Percentiles rank a stretch among this genome's conserved stretches.
Evolutionary conservation across 2,113 vertebrate species (phyloP).

Genomic region (Nematolebias whitei): DNA sequence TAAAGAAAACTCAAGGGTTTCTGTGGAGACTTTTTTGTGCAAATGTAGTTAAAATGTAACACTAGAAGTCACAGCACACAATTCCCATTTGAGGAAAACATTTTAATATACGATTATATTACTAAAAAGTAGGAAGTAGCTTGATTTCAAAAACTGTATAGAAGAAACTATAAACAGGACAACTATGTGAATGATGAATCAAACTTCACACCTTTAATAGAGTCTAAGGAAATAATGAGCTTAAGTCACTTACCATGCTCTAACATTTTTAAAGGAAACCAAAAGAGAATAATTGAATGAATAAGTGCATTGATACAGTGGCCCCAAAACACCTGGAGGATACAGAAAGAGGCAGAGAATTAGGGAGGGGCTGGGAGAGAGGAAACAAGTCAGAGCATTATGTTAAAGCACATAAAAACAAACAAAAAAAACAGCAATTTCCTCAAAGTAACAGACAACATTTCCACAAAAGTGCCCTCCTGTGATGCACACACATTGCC

Average conservation of each 20-base stretch:
- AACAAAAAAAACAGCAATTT: constrained; percentile 47
- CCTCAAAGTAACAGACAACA: constrained; percentile 62
- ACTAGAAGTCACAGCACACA: too few relatives aligned
- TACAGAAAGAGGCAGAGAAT: not conserved
- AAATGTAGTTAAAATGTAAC: too few relatives aligned
- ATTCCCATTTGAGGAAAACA: too few relatives aligned
- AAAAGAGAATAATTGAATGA: constrained; percentile 99
- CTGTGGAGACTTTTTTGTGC: too few relatives aligned
- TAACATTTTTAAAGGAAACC: constrained; percentile 96
- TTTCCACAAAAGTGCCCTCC: constrained; percentile 45
- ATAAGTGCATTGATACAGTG: constrained; percentile 99
- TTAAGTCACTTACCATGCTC: constrained; percentile 88
- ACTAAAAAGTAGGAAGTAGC: too few relatives aligned
- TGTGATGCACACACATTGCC: constrained; percentile 45
- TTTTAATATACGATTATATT: too few relatives aligned
- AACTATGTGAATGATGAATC: too few relatives aligned
- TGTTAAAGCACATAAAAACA: constrained; percentile 62
- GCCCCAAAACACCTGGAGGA: constrained; percentile 96
- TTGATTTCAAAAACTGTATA: too few relatives aligned
- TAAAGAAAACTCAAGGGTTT: too few relatives aligned
- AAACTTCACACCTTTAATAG: too few relatives aligned
- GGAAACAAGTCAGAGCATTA: constrained; percentile 53
- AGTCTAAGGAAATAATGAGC: not conserved
- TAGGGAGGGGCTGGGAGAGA: not conserved
- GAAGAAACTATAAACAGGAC: too few relatives aligned